phyloP scores from a whole-genome alignment of 2,797 vertebrate species.

The Anableps anableps region DNA sequence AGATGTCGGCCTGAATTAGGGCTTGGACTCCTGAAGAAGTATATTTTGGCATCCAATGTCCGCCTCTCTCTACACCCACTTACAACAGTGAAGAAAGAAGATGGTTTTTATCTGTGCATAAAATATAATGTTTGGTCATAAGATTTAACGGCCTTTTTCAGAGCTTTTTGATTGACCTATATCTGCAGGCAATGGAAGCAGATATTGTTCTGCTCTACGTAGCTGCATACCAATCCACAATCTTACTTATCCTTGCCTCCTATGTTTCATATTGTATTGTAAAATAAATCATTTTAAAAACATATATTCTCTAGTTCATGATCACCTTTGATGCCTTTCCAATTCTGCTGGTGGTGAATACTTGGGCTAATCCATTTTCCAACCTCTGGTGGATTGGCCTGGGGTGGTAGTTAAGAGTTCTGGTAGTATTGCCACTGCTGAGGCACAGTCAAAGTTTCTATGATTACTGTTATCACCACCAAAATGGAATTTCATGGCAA shows the following conservation, averaged over 20 bases:
- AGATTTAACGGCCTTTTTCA: constrained; percentile 12
- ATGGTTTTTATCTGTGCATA: constrained; percentile 12
- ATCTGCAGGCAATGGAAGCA: background rate
- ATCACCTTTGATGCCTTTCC: background rate
- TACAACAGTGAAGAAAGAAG: background rate
- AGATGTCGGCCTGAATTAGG: constrained; percentile 19
- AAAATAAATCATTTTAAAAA: background rate
- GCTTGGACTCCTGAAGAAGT: constrained; percentile 12
- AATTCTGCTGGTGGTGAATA: background rate
- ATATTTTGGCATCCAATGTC: constrained; percentile 14
- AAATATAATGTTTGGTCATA: constrained; percentile 14
- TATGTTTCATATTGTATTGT: constrained; percentile 2
- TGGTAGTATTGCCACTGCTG: background rate
- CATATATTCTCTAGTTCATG: background rate
- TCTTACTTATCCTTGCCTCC: background rate
- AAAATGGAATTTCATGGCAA: background rate
- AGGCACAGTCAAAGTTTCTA: background rate
- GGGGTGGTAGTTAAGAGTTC: background rate
- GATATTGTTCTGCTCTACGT: constrained; percentile 3
- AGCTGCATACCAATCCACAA: background rate
- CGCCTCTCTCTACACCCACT: constrained; percentile 17
- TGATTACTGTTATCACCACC: background rate
- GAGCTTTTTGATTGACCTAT: background rate
- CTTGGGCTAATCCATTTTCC: background rate
- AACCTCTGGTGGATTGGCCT: background rate